These are phyloP conservation scores for Stegodyphus dumicola DNA, from an alignment of 1,140 invertebrate species.

Conservation along the genomic window DNA sequence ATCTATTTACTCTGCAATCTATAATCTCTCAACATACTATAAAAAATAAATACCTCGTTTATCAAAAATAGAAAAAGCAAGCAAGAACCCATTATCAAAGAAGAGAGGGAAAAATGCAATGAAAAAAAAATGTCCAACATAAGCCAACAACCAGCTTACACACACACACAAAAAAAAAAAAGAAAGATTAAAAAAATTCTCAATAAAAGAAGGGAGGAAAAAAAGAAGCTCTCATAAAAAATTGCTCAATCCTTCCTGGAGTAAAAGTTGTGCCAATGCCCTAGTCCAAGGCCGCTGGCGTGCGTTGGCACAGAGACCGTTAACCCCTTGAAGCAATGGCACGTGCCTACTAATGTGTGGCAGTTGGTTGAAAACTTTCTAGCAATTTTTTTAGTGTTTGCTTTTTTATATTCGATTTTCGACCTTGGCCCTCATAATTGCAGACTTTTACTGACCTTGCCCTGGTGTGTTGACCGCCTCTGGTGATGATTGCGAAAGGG, in stretches of 20 bases:
- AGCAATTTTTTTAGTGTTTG: slow-evolving; percentile 12
- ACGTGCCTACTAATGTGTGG: slow-evolving; percentile 37
- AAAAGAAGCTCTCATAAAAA: slow-evolving; percentile 10
- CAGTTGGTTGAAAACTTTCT: slow-evolving; percentile 18
- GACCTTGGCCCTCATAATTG: slow-evolving; percentile 43
- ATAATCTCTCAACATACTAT: too few species aligned
- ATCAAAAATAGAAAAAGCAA: too few species aligned
- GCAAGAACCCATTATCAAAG: not conserved
- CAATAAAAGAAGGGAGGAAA: not conserved
- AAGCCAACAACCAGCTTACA: not conserved
- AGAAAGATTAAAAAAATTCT: slow-evolving; percentile 15
- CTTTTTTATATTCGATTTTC: slow-evolving; percentile 11
- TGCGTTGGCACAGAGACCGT: slow-evolving; percentile 47
- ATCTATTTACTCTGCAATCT: not conserved
- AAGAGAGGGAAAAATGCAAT: not conserved
- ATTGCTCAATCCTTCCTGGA: slow-evolving; percentile 50
- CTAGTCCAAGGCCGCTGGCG: slow-evolving; percentile 39
- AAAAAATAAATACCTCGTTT: too few species aligned
- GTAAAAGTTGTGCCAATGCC: slow-evolving; percentile 37
- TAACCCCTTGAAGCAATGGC: slow-evolving; percentile 48
- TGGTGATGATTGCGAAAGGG: slow-evolving; percentile 45
- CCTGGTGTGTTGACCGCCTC: slow-evolving; percentile 32
- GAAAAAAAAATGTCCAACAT: not conserved
- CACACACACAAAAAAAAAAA: not conserved
- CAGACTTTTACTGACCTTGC: slow-evolving; percentile 17